These are phyloP conservation scores for Cybosia mesomella DNA, from an alignment of 2,888 invertebrate species.

Conservation along the genomic window DNA sequence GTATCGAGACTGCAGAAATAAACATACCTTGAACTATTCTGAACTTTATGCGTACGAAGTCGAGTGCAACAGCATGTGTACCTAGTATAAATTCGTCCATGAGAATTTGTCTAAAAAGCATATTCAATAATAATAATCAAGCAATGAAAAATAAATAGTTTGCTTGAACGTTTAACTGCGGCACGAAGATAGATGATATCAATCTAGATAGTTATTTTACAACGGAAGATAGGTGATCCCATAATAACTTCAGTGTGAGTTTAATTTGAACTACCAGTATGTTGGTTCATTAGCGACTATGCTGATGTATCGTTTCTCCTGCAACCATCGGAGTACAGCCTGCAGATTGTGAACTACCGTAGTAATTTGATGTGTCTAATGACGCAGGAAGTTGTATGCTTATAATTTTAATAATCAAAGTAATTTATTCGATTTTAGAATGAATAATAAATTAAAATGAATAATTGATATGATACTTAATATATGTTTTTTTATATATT, in stretches of 20 bases:
- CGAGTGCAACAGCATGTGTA: too few relatives aligned
- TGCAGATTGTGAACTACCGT: background rate
- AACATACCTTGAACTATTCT: too few relatives aligned
- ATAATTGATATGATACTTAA: too few relatives aligned
- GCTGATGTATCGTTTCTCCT: slow-evolving; percentile 57
- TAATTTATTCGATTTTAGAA: too few relatives aligned
- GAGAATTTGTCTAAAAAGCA: background rate
- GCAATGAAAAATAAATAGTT: slow-evolving; percentile 13
- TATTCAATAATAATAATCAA: too few relatives aligned
- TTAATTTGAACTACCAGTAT: slow-evolving; percentile 68
- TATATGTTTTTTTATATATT: too few relatives aligned
- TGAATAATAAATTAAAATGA: too few relatives aligned
- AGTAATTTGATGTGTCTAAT: background rate
- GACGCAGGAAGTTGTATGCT: too few relatives aligned
- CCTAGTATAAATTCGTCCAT: background rate
- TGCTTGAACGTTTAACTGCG: slow-evolving; percentile 35
- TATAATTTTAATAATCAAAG: too few relatives aligned
- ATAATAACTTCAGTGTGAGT: slow-evolving; percentile 71
- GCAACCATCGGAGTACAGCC: slow-evolving; percentile 25
- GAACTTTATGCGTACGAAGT: too few relatives aligned
- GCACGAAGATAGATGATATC: slow-evolving; percentile 62
- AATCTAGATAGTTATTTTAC: slow-evolving; percentile 67
- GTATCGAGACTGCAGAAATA: too few relatives aligned
- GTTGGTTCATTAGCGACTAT: slow-evolving; percentile 58
- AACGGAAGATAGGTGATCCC: slow-evolving; percentile 66